Conservation (phyloP, 2,888 invertebrate species). For the Amphipoea lucens region DNA sequence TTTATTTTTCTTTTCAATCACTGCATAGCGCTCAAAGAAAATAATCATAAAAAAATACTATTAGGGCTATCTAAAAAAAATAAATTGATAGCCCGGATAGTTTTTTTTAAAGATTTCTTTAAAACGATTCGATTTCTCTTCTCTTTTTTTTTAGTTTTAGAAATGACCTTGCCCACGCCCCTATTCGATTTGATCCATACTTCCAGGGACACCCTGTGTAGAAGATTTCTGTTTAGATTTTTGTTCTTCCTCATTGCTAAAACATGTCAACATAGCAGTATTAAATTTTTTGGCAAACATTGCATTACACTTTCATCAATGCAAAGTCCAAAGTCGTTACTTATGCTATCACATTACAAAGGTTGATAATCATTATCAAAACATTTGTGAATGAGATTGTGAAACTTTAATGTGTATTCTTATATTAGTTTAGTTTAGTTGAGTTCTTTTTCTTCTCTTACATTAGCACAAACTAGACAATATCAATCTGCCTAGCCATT, state of each 20-base stretch:
- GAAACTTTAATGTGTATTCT: not conserved
- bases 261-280: conserved; percentile 2
- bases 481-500: no score
- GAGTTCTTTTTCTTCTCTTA: not conserved
- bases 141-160: no score
- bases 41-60: no score
- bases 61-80: no score
- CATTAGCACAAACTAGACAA: not conserved
- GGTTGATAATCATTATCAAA: conserved; percentile 5
- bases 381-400: not conserved
- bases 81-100: no score
- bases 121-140: no score
- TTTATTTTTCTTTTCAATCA: no score
- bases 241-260: conserved; percentile 21
- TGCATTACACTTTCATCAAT: not conserved
- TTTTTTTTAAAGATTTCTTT: no score
- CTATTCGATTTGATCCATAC: no score
- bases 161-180: no score
- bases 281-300: conserved; percentile 17
- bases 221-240: not conserved
- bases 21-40: no score
- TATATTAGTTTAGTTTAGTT: not conserved
- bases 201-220: no score
- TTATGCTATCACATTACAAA: not conserved
- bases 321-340: conserved; percentile 37